Evolutionary conservation across 2,113 vertebrate species (phyloP), one percentile per base, ranked within the genome.

Genomic region (Machaerirhynchus nigripectus): DNA sequence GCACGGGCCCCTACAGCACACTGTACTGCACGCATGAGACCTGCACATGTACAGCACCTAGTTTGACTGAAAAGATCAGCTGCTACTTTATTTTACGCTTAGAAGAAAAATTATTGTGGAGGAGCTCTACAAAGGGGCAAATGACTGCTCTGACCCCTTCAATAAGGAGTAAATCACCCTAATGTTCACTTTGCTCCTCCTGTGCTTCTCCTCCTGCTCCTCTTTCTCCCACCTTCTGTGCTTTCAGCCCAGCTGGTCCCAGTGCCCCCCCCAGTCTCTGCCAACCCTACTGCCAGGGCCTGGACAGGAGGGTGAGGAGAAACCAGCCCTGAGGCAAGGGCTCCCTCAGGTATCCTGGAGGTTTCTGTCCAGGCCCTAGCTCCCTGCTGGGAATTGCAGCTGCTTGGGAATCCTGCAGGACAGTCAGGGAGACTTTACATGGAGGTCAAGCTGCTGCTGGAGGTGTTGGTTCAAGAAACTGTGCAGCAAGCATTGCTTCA

Each of bases 101-200:
- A 50, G 47, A 7, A 75, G 19, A 74, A 52, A 44, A 49, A 21
- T 11, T 40, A 13, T 39, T 40, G 15, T 35, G 15, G 42, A 49
- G 0, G 1, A 64, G 9, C 8, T 40, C 37, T 35, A 26, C 0
- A 0, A 40, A 49, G 21, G 24, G 79, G 3, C 4, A 75, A 63
- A 31, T 37, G 17, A 18, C 24, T 63, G 33, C 18, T 74, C 8
- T 13, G 59, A 78, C 31, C 14, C 21, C 27, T 59, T 53, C 19
- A 65, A 16, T 18, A 16, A 59, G n/a, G 10, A 49, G 11, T 7
- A 70, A 70, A 76, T 22, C 30, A 53, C 11, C 11, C 11, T 5
- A 6, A 65, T 3, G 11, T 11, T 39, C 7, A 8, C n/a, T 64
- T 24, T 47, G 11, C 19, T 59, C 7, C 63, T 76, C 9, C 44